Conservation (phyloP, 2,797 vertebrate genomes). For the Rachycentron canadum region DNA sequence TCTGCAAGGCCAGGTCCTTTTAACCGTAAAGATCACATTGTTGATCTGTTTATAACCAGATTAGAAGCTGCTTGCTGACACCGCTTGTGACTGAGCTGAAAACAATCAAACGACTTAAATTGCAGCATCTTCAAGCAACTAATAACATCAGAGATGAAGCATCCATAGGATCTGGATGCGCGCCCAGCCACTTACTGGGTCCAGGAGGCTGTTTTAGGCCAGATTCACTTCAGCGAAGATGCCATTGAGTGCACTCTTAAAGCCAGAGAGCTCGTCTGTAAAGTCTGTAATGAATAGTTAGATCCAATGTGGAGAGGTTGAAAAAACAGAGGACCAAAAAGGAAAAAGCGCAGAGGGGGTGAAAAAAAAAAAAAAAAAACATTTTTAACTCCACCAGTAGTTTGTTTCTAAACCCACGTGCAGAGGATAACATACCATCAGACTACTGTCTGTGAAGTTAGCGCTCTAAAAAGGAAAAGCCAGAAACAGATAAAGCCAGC, state of each 20-base stretch:
- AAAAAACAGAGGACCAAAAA: constrained; percentile 60
- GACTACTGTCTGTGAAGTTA: constrained; percentile 55
- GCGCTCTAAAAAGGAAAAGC: constrained; percentile 5
- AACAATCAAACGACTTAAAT: constrained; percentile 34
- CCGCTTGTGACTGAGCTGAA: constrained; percentile 4
- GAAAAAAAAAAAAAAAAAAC: constrained; percentile 38
- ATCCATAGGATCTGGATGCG: constrained; percentile 60
- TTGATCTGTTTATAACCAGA: constrained; percentile 35
- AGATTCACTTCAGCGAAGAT: constrained; percentile 54
- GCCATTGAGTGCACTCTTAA: constrained; percentile 64
- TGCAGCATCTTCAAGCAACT: constrained; percentile 51
- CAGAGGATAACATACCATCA: constrained; percentile 62
- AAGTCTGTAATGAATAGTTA: constrained; percentile 75
- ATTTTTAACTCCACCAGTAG: constrained; percentile 39
- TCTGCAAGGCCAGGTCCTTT: constrained; percentile 41
- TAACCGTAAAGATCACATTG: constrained; percentile 14
- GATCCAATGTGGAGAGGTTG: constrained; percentile 57
- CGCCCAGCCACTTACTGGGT: constrained; percentile 57
- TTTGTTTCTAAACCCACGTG: constrained; percentile 53
- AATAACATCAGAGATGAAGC: constrained; percentile 49
- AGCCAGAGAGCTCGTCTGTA: constrained; percentile 57
- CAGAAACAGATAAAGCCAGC: constrained; percentile 47
- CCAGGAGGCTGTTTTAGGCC: constrained; percentile 58
- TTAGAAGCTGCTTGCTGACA: constrained; percentile 12
- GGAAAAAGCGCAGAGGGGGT: constrained; percentile 46